Base-by-base conservation (phyloP, 2,888 invertebrate species). In the Crematogaster levior region DNA sequence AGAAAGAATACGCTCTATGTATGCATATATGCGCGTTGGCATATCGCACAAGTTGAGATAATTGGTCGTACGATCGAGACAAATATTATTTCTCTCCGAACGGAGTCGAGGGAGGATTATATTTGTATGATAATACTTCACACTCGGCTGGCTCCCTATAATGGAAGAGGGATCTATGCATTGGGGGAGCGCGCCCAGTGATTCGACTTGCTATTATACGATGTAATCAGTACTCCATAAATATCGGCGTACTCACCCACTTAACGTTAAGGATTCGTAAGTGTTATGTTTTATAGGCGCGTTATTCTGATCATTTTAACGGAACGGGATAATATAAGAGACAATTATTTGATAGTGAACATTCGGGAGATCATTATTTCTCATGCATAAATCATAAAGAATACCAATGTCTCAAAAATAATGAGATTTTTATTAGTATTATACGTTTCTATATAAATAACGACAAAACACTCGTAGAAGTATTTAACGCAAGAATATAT, bases 121-220 rank as follows among this genome's bases (percentile, higher is more conserved):
- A 90, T 90, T 90, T 90, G 87, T 89, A 89, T 90, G 89, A 90
- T 90, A 90, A 90, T 90, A 88, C 90, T 84, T 84, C 82, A 79
- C 58, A 84, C 87, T 85, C 63, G 84, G 24, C 37, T 66, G 86
- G 73, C 66, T 85, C 81, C 60, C 58, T 82, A 87, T 82, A 90
- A 87, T 84, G 81, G 85, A 68, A 70, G 73, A 66, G 80, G 89
- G 87, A 81, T 60, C 61, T 72, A 61, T 75, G 51, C 60, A 61
- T 51, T 83, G 74, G 90, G 89, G 87, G 88, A 89, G 79, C 85
- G 70, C 85, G 72, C 73, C 46, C 84, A 34, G 70, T 66, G 85
- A 89, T 86, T 88, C 86, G 88, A 86, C 74, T 85, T 77, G 83
- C 85, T 72, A 88, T 90, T 90, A 87, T 87, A 86, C 84, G 83